Base-by-base conservation (phyloP, 2,888 invertebrate species). In the Pomacea canaliculata region DNA sequence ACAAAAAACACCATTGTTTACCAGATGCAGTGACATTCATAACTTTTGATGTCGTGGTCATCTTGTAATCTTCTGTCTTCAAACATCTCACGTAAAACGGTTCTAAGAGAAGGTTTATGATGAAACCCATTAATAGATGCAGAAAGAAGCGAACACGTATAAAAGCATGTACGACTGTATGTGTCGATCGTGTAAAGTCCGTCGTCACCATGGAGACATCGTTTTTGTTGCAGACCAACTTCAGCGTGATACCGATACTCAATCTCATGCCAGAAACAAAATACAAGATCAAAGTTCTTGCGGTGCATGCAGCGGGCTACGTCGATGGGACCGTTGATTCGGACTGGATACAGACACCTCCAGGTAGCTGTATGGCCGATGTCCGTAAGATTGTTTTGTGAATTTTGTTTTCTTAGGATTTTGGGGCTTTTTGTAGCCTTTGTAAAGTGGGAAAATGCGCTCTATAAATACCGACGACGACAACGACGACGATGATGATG, bases 271-370 rank as follows among this genome's bases (percentile, higher is more conserved):
- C 76, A 13, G 48, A 69, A 46, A 56, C 73, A 9, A 72, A 27
- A 46, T 79, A 78, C 65, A 51, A 70, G 19, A 68, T 79, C 65
- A 70, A 67, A 27, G 73, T 79, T 56, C 71, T 78, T 27, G 79
- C 78, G 7, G 76, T 79, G 23, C 69, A 66, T n/a, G 66, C 63
- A 59, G 48, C 66, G 9, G 79, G 79, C 2, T 71, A 49, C 59
- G 69, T 78, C 19, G 71, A 70, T 37, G 65, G 56, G n/a, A 67
- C 71, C 5, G 73, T 59, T 16, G 59, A 60, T 23, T 76, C 78
- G 12, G 66, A 69, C 3, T 77, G 73, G 70, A 73, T 71, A 23
- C 69, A 46, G 19, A 79, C 77, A 67, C 79, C 78, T 27, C 73
- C 65, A 66, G 70, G 78, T 76, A 74, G 12, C 8, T 37, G 51